Base-by-base conservation (phyloP, 2,888 invertebrate genomes). In the Catocala nupta region DNA sequence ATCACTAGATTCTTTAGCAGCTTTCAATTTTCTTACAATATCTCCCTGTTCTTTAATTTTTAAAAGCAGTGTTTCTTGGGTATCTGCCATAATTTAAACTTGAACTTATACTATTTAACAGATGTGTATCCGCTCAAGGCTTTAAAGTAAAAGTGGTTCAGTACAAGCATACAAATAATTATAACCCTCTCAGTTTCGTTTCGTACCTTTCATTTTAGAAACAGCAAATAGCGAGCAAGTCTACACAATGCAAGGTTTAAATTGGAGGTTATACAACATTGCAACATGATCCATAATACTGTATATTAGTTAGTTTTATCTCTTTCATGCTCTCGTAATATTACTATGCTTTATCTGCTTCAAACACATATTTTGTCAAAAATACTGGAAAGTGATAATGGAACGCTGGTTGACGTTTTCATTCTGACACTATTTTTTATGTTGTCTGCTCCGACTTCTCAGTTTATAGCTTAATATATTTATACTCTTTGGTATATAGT, bases 11-110 rank as follows among this genome's bases (percentile, higher is more conserved):
- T 97, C 97, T 90, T 97, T 97, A 39, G 96, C 96, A 72, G 96
- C 95, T 93, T 98, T 98, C 69, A 98, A 92, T 91, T 96, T 96
- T 82, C 98, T 95, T 55, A 98, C 97, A 76, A 97, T 88, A 87
- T 98, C 97, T 71, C 97, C 98, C 90, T 98, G 98, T 81, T 91
- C 92, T 83, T 93, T 90, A 63, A 94, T 93, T 89, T 92, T 88
- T 70, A 88, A 85, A 63, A 88, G 77, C 69, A 94, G 78, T 65
- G 71, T 55, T 76, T 92, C 92, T 81, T 90, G 89, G 69, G 78
- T 78, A 67, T 91, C 90, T 71, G 91, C 86, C 93, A 94, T 94
- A 70, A 48, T 81, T 74, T 64, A 63, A 68, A 72, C 72, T 64
- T 70, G 64, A 68, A 70, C 74, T 61, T 70, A 70, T 70, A 49